phyloP scores from a whole-genome alignment of 2,888 invertebrate species.

The Chymomyza caudatula region DNA sequence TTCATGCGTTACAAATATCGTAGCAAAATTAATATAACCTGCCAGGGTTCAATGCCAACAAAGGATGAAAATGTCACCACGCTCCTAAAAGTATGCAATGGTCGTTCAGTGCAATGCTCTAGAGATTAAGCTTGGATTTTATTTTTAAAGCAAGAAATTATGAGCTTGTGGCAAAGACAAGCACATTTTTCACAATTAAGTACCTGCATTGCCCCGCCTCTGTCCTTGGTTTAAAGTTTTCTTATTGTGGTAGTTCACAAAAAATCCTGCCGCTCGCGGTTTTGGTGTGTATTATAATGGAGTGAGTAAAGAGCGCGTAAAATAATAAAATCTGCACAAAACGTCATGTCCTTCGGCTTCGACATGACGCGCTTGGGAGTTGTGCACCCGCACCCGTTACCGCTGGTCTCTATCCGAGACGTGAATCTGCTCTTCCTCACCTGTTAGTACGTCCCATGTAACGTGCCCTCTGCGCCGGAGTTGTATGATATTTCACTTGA shows the following conservation, averaged over 20 bases:
- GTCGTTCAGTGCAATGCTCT: neutral
- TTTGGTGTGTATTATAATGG: neutral
- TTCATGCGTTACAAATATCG: no score
- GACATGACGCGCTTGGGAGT: constrained; percentile 62
- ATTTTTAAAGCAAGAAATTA: constrained; percentile 56
- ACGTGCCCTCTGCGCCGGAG: neutral
- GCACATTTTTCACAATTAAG: constrained; percentile 73
- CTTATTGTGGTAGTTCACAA: neutral
- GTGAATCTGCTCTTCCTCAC: no score
- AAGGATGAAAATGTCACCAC: neutral
- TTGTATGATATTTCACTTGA: neutral
- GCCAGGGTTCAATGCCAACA: neutral
- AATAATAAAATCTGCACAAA: constrained; percentile 23
- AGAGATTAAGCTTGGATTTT: neutral
- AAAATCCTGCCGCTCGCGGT: neutral
- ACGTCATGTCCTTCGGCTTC: constrained; percentile 33
- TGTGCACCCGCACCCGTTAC: constrained; percentile 8
- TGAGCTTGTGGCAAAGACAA: constrained; percentile 46
- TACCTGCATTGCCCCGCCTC: constrained; percentile 1
- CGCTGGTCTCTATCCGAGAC: no score
- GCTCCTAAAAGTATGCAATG: neutral
- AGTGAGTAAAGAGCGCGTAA: neutral
- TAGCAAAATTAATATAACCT: neutral
- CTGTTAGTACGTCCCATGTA: constrained; percentile 25
- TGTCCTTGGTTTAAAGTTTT: neutral